These are phyloP conservation scores for Temnopleurus reevesii DNA, from an alignment of 53 echinoderm and acorn worm species.

Conservation along the genomic window DNA sequence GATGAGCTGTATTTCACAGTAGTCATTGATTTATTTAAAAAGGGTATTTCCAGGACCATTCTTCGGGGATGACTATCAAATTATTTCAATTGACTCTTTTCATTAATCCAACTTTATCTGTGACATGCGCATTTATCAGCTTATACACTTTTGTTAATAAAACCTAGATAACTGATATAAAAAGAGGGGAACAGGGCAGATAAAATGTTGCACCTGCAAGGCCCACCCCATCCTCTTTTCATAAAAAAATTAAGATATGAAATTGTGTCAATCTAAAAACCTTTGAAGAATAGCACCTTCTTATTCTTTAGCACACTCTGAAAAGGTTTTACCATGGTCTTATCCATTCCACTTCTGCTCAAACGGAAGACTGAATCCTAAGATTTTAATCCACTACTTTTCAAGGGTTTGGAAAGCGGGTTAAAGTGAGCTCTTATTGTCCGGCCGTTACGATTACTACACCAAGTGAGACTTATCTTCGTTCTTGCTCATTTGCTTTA, in stretches of 20 bases:
- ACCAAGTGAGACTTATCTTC: background rate
- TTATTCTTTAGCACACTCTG: too few relatives aligned
- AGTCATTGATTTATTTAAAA: background rate
- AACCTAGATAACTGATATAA: too few relatives aligned
- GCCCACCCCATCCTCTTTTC: background rate
- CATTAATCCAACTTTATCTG: too few relatives aligned
- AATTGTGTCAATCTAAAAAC: background rate
- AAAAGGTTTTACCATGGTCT: background rate
- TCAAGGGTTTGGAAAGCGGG: background rate
- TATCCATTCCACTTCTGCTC: background rate
- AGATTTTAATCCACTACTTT: conserved; percentile 4
- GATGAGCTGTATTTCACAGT: background rate
- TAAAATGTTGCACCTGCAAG: background rate
- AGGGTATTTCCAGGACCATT: background rate
- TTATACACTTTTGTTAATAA: too few relatives aligned
- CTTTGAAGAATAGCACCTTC: background rate
- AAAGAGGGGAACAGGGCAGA: too few relatives aligned
- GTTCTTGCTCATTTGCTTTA: background rate
- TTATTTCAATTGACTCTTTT: too few relatives aligned
- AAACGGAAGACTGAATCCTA: background rate
- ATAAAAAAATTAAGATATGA: background rate
- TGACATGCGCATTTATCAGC: too few relatives aligned
- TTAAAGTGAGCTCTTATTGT: background rate
- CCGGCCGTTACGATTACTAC: background rate
- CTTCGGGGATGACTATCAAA: too few relatives aligned